Conservation (phyloP, 2,888 invertebrate species). For the Tipula confusa region DNA sequence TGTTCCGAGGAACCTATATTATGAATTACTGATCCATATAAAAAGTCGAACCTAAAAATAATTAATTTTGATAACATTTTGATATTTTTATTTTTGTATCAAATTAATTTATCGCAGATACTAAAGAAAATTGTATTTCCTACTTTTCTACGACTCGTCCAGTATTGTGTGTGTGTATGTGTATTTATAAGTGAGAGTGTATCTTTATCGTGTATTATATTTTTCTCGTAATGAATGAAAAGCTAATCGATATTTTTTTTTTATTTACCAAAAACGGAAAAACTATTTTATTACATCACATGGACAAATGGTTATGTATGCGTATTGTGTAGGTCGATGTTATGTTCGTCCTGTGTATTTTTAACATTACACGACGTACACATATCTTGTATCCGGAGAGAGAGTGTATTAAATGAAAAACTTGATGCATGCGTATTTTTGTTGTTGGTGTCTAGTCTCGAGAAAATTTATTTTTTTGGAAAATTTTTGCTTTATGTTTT, state of each 20-base stretch:
- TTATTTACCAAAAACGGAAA: not conserved
- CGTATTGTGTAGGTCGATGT: not conserved
- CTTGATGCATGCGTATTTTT: not conserved
- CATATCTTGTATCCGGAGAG: not conserved
- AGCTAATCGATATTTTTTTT: slow-evolving; percentile 1
- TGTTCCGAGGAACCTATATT: too few species aligned
- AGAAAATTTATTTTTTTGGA: not conserved
- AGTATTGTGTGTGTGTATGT: not conserved
- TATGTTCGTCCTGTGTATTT: not conserved
- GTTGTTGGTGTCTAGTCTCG: not conserved
- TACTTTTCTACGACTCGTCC: not conserved
- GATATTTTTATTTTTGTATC: not conserved
- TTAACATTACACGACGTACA: not conserved
- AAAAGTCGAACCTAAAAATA: not conserved
- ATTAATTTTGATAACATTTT: not conserved
- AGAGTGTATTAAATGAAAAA: not conserved
- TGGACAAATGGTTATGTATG: not conserved
- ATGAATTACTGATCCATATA: too few species aligned
- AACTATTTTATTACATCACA: not conserved
- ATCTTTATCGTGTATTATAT: too few species aligned
- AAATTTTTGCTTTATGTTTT: not conserved
- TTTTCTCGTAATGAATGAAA: not conserved
- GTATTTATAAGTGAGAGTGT: not conserved
- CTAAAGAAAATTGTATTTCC: not conserved
- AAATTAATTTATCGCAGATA: not conserved